phyloP scores from a whole-genome alignment of 2,797 vertebrate genomes.

The Spinus olivaceus region DNA sequence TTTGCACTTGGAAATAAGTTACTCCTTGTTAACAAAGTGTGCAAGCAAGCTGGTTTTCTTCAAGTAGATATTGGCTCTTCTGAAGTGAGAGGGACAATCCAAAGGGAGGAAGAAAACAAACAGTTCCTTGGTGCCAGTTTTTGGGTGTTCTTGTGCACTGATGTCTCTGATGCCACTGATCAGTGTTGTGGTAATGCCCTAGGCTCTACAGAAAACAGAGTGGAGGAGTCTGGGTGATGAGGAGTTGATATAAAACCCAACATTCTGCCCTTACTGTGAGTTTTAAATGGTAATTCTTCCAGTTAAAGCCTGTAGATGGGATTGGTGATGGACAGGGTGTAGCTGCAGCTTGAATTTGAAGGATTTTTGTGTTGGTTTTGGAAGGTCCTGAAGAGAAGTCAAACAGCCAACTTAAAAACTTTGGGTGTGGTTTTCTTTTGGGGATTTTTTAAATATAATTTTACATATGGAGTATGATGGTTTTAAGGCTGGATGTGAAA shows the following conservation, averaged over 20 bases:
- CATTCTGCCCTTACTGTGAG: neutral
- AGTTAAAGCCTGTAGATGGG: neutral
- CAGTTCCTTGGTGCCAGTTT: neutral
- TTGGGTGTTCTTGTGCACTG: neutral
- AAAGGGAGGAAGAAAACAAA: neutral
- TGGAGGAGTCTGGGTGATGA: neutral
- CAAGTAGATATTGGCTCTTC: neutral
- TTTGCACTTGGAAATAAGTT: neutral
- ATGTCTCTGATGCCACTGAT: neutral
- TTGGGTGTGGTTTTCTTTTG: accelerated
- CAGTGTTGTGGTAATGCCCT: neutral
- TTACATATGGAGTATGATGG: accelerated
- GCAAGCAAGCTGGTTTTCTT: neutral
- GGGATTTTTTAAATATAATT: accelerated
- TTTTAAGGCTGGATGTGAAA: neutral
- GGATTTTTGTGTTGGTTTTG: neutral
- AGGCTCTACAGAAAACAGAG: neutral
- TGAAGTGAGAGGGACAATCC: neutral
- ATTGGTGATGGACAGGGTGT: neutral
- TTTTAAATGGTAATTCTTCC: neutral
- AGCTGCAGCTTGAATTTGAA: neutral
- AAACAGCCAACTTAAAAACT: neutral
- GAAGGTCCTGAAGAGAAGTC: neutral
- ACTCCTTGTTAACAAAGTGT: neutral
- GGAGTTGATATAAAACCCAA: neutral